Evolutionary conservation across 2,797 vertebrate species (phyloP), one percentile per base, ranked within the genome.

Genomic region (Alosa sapidissima): DNA sequence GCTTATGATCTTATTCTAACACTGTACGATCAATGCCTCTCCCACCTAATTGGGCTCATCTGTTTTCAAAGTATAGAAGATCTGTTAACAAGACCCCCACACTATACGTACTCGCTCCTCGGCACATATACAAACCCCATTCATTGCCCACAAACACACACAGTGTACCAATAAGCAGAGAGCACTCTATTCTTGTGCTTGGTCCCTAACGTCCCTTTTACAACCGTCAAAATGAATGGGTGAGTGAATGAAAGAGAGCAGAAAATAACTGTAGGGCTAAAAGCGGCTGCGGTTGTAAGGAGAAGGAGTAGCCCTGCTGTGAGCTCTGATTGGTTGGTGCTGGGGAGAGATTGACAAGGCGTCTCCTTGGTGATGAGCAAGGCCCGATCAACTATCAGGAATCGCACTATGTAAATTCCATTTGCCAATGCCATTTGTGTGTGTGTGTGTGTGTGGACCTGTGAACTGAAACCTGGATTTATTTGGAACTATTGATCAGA

Each of bases 221-320:
- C 52, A 51, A 24, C 47, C 41, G 72, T 78, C 36, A 58, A 81
- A 62, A 81, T 85, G 89, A 88, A 83, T 92, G 72, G 72, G 72
- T 82, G 49, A 82, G 52, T 54, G 48, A 54, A 33, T n/a, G 10
- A 36, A 78, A 41, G 81, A 81, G 49, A 13, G 81, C 81, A 51
- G 81, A 55, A 51, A 55, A 82, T 82, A 82, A 54, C 24, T n/a
- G 51, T 82, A 54, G 24, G 47, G 48, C n/a, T 51, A 82, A 82
- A 47, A 55, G 48, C n/a, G 81, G 16, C 36, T 78, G 41, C 45
- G 72, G 72, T 78, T 36, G 36, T 55, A 45, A 21, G 36, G 72
- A 24, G 58, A 47, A 78, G 72, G 72, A 78, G 72, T 78, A 78
- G 72, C 72, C 72, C 72, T 78, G 72, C 16, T 8, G 72, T 45